Evolutionary conservation across 2,888 invertebrate genomes (phyloP), one percentile per base, ranked within the genome.

Genomic region (Ceratothoa steindachneri): DNA sequence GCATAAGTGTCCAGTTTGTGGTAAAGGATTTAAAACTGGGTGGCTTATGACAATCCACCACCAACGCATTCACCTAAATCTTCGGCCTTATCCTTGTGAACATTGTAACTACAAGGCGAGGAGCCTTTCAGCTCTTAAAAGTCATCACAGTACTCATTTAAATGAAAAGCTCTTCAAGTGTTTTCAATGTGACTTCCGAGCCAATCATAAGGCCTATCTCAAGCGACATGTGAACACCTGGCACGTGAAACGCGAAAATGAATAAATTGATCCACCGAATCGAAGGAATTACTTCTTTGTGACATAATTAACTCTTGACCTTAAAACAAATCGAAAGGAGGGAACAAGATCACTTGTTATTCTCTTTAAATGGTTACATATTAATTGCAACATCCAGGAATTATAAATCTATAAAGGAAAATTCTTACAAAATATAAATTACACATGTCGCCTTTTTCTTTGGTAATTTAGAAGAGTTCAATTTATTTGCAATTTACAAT

Each of bases 11-110:
- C 60, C 60, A 12, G 60, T 60, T 1, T 60, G 60, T 7, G 1
- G 27, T 1, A 60, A 60, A 60, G 60, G 60, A 1, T 60, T 60
- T 60, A 60, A 60, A 24, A 60, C 60, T 60, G 60, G 60, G 1
- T 60, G 60, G 60, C 22, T 60, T n/a, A 60, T 60, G 60, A 60
- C 60, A 12, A 60, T 60, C 24, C 60, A 60, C 24, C 60, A 60
- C 27, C 60, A 60, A 24, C 60, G 60, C 9, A 60, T 60, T 60
- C 60, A 60, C 24, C 24, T 60, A 24, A 60, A 60, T 60, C 22
- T 60, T 12, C n/a, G 60, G 24, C 60, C 60, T 1, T 24, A 60
- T 24, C 22, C 60, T 24, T 60, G 60, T 60, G 27, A 60, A 15
- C 60, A 60, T 3, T 60, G 60, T 24, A 60, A 60, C 27, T 60